These are phyloP conservation scores for Grammomys dolichurus DNA, from an alignment of 2,113 vertebrate species.

Conservation along the genomic window DNA sequence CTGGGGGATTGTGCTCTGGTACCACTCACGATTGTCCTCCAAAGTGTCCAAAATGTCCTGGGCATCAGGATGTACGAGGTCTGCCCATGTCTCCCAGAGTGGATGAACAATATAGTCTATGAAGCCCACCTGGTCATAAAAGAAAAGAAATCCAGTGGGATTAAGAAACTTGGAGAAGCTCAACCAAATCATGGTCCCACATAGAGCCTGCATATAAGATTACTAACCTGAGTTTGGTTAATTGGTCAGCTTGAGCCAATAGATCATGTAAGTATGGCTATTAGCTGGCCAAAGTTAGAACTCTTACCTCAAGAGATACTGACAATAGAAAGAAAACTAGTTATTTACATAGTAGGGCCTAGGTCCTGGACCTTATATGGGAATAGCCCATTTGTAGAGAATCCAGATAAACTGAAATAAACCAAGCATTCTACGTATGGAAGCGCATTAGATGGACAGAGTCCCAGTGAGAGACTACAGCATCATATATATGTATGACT, in stretches of 20 bases:
- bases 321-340: background rate
- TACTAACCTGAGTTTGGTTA: background rate
- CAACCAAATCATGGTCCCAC: background rate
- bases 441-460: background rate
- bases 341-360: background rate
- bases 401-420: background rate
- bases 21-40: slow-evolving; percentile 99
- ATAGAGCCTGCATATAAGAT: background rate
- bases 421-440: background rate
- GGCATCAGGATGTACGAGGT: slow-evolving; percentile 98
- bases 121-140: slow-evolving; percentile 94
- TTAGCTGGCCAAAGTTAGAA: background rate
- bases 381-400: slow-evolving; percentile 7
- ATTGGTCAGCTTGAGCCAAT: background rate
- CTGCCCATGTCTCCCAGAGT: slow-evolving; percentile 99
- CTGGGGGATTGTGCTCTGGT: slow-evolving; percentile 99
- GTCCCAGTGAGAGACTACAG: background rate
- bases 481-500: background rate
- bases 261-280: background rate
- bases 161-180: background rate
- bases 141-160: slow-evolving; percentile 21
- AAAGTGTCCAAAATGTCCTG: slow-evolving; percentile 98
- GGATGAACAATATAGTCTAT: slow-evolving; percentile 99
- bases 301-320: background rate
- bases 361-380: slow-evolving; percentile 7